Evolutionary conservation across 92 coral and sea anemone species (phyloP), one percentile per base, ranked within the genome.

Genomic region (Phenganax stokvisi): DNA sequence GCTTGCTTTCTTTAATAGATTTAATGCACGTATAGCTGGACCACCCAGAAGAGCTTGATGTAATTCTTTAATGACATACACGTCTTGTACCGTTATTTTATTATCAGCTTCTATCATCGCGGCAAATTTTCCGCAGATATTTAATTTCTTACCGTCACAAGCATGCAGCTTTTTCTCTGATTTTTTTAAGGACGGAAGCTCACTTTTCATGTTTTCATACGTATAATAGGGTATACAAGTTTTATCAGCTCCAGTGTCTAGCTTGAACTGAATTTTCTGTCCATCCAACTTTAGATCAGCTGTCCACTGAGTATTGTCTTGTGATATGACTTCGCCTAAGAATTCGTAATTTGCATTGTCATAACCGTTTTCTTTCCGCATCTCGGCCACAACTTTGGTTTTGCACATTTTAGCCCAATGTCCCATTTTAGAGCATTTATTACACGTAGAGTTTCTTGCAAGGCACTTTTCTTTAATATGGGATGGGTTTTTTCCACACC

Each of bases 31-130:
- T 8, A 75, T 75, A 29, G 80, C 67, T 75, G 80, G 37, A 30
- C 44, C 66, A 20, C n/a, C 67, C 13, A 75, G 66, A 64, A 75
- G 51, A 37, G 44, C 61, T 54, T 75, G 64, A 75, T 75, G 80
- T 57, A 75, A 57, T 54, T 54, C 80, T 75, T 54, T 75, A 55
- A 56, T 75, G 0, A 75, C 65, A 75, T 75, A 75, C 9, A 25
- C 37, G 61, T n/a, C 66, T 7, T 56, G 64, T 3, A 75, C 80
- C 12, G 30, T 55, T 9, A 75, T 55, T 53, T 53, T 53, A 20
- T 11, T 55, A 27, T 62, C 16, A 27, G 62, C 28, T 51, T 75
- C 64, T 15, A 75, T 55, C 30, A 56, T 30, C 8, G 47, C 44
- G 11, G 66, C 12, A 28, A 55, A 56, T 75, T 75, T 75, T 56